A percentile compares a stretch with the other conserved stretches of the same genome.
Conservation (phyloP, 2,113 vertebrate species). For the Antechinus flavipes region DNA sequence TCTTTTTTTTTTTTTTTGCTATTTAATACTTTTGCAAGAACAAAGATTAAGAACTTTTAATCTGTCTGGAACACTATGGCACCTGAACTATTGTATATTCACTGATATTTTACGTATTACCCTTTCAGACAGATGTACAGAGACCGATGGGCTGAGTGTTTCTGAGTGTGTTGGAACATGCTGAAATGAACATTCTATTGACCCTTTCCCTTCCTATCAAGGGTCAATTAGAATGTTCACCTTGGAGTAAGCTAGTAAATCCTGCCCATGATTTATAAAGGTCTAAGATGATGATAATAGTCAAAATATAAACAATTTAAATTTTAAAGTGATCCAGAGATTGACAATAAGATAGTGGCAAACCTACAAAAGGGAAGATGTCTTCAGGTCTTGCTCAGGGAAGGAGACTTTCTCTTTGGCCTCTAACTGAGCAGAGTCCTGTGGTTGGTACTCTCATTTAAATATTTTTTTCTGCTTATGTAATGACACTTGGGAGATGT, state of each 20-base stretch:
- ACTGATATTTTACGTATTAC: not conserved
- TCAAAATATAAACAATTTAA: not conserved
- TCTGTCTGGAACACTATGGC: not conserved
- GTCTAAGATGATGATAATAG: not conserved
- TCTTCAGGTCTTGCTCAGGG: not conserved
- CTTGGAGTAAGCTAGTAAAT: not conserved
- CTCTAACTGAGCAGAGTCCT: not conserved
- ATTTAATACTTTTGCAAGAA: not conserved
- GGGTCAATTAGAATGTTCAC: not conserved
- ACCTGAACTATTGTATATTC: constrained; percentile 36
- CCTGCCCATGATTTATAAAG: not conserved
- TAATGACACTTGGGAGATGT: not conserved
- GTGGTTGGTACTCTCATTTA: not conserved
- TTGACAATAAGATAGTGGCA: not conserved
- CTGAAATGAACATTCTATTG: not conserved
- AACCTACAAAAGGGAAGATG: not conserved
- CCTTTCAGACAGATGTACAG: not conserved
- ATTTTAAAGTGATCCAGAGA: not conserved
- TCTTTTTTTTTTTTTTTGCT: constrained; percentile 16
- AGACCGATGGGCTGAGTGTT: not conserved
- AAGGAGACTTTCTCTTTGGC: not conserved
- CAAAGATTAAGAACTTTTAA: not conserved
- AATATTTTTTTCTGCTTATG: not conserved
- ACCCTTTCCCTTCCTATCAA: not conserved
- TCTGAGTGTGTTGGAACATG: not conserved